These are phyloP conservation scores for Amblyraja radiata DNA, from an alignment of 2,797 vertebrate genomes.

Conservation along the genomic window DNA sequence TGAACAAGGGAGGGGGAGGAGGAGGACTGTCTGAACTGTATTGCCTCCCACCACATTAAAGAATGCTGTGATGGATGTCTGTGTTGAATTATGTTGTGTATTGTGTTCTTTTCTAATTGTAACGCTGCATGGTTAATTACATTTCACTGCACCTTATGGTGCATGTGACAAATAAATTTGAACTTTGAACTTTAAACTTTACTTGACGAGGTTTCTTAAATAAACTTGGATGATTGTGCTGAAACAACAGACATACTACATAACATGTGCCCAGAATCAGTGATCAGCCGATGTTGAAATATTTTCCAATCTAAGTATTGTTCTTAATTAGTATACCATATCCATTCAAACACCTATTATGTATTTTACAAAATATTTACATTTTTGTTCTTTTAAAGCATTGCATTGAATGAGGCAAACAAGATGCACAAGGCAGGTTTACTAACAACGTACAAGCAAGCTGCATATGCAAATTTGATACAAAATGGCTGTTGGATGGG, in stretches of 20 bases:
- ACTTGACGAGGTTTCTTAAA: not conserved
- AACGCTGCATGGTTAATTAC: no score
- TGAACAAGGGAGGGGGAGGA: no score
- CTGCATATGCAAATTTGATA: not conserved
- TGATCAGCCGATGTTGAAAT: not conserved
- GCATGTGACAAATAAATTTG: no score
- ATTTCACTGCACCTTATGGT: no score
- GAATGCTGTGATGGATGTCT: no score
- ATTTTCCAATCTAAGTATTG: not conserved
- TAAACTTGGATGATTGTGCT: not conserved
- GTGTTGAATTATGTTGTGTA: no score
- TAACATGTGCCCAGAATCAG: not conserved
- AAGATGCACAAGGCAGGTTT: not conserved
- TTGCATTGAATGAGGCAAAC: not conserved
- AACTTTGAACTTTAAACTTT: no score
- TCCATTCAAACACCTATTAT: not conserved
- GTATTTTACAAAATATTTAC: not conserved
- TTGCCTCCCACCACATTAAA: no score
- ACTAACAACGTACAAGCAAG: not conserved
- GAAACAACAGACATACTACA: not conserved
- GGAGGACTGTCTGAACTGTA: no score
- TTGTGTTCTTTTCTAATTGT: no score
- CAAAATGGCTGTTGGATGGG: not conserved
- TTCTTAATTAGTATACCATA: not conserved
- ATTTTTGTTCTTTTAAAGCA: not conserved